Conservation (phyloP, 2,113 vertebrate genomes). For the Spermophilus dauricus region DNA sequence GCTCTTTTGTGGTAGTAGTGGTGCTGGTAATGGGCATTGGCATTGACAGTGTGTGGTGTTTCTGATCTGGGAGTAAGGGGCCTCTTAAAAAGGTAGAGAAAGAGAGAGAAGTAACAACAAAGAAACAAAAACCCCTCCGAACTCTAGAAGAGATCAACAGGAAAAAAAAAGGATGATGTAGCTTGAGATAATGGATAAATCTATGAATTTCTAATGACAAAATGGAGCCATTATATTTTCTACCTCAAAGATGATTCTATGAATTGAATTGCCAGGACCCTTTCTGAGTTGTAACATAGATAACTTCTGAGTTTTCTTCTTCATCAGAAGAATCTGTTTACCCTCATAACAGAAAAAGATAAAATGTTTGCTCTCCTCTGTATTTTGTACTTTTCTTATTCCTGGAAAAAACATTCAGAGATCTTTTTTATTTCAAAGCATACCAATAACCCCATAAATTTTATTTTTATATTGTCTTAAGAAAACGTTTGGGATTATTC, state of each 20-base stretch:
- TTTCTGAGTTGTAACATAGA: background rate
- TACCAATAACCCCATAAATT: background rate
- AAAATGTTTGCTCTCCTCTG: background rate
- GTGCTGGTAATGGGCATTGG: background rate
- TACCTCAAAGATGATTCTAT: background rate
- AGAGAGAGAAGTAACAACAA: background rate
- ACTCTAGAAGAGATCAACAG: background rate
- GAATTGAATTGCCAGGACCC: background rate
- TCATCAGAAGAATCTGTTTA: background rate
- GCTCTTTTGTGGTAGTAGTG: background rate
- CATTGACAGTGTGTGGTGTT: background rate
- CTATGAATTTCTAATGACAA: background rate
- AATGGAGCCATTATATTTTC: background rate
- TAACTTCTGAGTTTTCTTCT: background rate
- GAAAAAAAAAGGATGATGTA: background rate
- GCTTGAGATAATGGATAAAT: background rate
- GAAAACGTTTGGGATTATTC: background rate
- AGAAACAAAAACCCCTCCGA: background rate
- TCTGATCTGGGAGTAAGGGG: background rate
- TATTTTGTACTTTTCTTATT: background rate
- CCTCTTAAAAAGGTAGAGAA: background rate
- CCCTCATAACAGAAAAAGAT: background rate
- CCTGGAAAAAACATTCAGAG: background rate
- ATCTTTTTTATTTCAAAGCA: constrained; percentile 26
- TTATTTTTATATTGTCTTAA: background rate